Conservation (phyloP, 2,797 vertebrate species). For the Schizothorax lantsangensis region DNA sequence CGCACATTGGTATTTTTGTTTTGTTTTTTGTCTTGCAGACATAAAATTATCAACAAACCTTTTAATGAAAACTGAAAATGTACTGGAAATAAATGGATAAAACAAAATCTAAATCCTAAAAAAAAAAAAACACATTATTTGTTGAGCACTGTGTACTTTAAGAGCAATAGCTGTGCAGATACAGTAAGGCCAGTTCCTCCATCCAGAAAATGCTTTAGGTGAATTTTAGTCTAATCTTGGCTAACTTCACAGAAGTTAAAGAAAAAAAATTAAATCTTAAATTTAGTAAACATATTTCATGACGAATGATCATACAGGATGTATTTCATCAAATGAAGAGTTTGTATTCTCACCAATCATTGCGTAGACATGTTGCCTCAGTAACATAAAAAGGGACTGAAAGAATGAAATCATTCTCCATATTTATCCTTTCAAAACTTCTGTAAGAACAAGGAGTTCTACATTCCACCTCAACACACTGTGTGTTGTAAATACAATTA, state of each 20-base stretch:
- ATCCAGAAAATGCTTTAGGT: no score
- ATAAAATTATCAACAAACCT: not conserved
- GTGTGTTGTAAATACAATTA: not conserved
- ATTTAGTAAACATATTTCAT: not conserved
- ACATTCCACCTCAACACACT: not conserved
- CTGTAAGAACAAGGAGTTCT: not conserved
- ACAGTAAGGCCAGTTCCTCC: not conserved
- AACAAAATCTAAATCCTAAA: not conserved
- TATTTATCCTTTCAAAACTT: not conserved
- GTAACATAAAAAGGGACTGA: not conserved
- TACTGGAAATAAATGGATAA: not conserved
- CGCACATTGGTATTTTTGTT: not conserved
- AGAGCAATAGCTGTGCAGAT: not conserved
- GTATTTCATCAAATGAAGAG: not conserved
- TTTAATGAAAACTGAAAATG: not conserved
- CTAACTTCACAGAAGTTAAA: no score
- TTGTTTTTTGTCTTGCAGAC: not conserved
- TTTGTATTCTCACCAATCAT: not conserved
- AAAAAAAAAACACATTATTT: not conserved
- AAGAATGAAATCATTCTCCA: slow-evolving; percentile 6
- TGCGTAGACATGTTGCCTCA: not conserved
- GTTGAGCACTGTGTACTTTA: not conserved
- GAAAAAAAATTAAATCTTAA: not conserved
- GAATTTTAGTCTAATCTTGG: not conserved
- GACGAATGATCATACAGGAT: not conserved